Percentiles rank a stretch among this genome's conserved stretches.
phyloP scores from a whole-genome alignment of 2,113 vertebrate species.

The Deroptyus accipitrinus region DNA sequence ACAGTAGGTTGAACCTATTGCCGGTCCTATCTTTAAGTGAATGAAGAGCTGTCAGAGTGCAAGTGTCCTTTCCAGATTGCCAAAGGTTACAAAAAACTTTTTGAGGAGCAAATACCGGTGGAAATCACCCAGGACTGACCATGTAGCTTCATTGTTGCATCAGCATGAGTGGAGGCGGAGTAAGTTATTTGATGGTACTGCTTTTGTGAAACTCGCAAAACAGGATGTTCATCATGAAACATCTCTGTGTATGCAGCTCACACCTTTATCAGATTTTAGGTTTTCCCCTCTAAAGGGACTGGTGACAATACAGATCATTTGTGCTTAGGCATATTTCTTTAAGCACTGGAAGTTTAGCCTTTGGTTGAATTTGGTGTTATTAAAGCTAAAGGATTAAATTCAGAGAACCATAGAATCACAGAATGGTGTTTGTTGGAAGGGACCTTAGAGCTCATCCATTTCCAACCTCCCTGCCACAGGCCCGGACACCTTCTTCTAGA shows the following conservation, averaged over 20 bases:
- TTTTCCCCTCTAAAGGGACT: not conserved
- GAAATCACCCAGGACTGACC: not conserved
- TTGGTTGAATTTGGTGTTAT: not conserved
- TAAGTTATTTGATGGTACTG: not conserved
- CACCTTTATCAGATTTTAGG: not conserved
- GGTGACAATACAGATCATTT: not conserved
- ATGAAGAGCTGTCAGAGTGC: not conserved
- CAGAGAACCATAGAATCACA: not conserved
- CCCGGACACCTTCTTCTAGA: not conserved
- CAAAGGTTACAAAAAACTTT: not conserved
- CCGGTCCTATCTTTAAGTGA: not conserved
- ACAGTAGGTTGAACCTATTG: not conserved
- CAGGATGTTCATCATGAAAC: not conserved
- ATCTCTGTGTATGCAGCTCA: not conserved
- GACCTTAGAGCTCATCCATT: not conserved
- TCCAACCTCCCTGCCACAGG: not conserved
- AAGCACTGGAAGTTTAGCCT: not conserved
- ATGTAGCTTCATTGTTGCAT: accelerated
- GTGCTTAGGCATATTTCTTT: not conserved
- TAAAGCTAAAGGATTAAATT: not conserved
- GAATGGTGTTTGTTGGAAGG: not conserved
- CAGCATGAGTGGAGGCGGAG: not conserved
- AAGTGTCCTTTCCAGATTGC: not conserved
- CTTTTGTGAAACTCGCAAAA: not conserved
- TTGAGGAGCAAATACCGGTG: not conserved